Evolutionary conservation across 2,113 vertebrate genomes (phyloP).

Genomic region (Gallinago media): DNA sequence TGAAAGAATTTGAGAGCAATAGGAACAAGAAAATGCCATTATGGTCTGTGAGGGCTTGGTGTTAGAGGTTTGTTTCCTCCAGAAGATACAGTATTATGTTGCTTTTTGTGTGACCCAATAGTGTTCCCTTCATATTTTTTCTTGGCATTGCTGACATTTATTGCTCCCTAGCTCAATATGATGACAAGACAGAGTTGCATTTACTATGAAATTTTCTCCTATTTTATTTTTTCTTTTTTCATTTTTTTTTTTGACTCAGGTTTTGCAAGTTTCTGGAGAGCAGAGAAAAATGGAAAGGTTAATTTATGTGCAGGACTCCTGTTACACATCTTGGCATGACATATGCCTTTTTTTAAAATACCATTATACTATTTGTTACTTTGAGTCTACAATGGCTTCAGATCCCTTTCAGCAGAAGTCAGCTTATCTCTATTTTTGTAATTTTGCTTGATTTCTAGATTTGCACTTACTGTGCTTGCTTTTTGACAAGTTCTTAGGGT

Average conservation of each 20-base stretch:
- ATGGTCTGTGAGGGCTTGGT: not conserved
- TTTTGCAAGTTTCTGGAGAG: not conserved
- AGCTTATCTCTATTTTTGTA: not conserved
- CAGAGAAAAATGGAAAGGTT: not conserved
- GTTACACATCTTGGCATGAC: not conserved
- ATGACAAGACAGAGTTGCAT: not conserved
- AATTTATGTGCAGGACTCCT: not conserved
- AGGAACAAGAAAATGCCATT: slow-evolving; percentile 8
- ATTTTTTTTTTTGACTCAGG: not conserved
- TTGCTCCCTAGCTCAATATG: slow-evolving; percentile 4
- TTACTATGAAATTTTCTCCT: not conserved
- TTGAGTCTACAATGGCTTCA: rapidly evolving
- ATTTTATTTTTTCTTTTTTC: not conserved
- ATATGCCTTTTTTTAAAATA: not conserved
- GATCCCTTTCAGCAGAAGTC: not conserved
- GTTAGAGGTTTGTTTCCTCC: not conserved
- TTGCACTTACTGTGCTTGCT: not conserved
- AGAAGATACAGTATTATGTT: not conserved
- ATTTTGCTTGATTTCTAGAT: not conserved
- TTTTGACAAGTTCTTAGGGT: not conserved
- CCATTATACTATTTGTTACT: not conserved
- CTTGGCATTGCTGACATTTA: not conserved
- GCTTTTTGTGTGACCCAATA: not conserved
- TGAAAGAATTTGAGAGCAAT: not conserved
- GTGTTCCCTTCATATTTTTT: not conserved